These are phyloP conservation scores for Acleris laterana DNA, from an alignment of 2,888 invertebrate species.

Conservation along the genomic window DNA sequence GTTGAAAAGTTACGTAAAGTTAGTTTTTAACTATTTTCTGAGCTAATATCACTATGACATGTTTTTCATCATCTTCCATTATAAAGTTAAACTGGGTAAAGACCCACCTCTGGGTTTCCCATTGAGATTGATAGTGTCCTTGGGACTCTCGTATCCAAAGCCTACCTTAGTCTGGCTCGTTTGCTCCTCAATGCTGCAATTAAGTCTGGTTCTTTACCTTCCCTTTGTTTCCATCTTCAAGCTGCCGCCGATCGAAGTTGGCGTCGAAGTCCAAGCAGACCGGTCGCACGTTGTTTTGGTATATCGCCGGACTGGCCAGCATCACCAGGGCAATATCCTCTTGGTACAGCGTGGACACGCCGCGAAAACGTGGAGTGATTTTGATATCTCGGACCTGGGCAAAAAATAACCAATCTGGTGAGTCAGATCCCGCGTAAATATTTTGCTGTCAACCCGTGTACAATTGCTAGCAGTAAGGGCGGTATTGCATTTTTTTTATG, in stretches of 20 bases:
- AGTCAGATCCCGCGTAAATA: neutral
- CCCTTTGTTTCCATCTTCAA: neutral
- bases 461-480: no score
- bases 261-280: neutral
- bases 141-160: no score
- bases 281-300: neutral
- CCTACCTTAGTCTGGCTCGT: no score
- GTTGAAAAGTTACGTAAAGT: no score
- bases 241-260: neutral
- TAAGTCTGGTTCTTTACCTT: neutral
- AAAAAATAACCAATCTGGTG: neutral
- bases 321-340: slow-evolving; percentile 4
- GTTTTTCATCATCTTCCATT: no score
- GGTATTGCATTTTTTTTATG: no score
- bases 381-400: neutral
- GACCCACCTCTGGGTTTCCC: no score
- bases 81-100: no score
- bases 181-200: no score
- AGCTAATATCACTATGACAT: no score
- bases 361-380: neutral
- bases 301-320: neutral
- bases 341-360: neutral
- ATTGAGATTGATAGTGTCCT: no score
- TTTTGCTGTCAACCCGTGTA: neutral
- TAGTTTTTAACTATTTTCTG: no score